Percentiles rank a stretch among this genome's conserved stretches.
Conservation (phyloP, 2,797 vertebrate genomes). For the Liparis tanakae region DNA sequence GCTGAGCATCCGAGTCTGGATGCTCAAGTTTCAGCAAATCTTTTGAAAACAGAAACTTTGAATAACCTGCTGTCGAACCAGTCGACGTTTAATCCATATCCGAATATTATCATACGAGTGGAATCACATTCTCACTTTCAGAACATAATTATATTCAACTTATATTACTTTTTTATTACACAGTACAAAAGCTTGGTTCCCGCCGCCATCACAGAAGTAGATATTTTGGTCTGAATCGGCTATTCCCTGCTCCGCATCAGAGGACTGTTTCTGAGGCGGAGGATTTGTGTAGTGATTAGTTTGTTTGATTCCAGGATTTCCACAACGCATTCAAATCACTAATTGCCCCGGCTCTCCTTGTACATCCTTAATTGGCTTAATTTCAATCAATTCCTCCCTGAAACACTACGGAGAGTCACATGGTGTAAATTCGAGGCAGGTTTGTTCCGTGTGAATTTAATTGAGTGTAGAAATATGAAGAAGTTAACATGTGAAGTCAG, state of each 20-base stretch:
- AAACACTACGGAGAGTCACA: slow-evolving; percentile 27
- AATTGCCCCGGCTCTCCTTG: slow-evolving; percentile 45
- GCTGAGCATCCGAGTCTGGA: slow-evolving; percentile 38
- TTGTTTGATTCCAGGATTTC: slow-evolving; percentile 50
- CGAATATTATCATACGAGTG: slow-evolving; percentile 2
- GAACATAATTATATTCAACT: slow-evolving; percentile 10
- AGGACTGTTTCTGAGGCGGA: slow-evolving; percentile 16
- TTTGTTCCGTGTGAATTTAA: neutral
- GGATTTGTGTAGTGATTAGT: slow-evolving; percentile 53
- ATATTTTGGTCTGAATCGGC: slow-evolving; percentile 8
- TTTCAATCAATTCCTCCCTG: slow-evolving; percentile 45
- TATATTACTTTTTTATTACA: slow-evolving; percentile 20
- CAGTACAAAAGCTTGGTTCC: slow-evolving; percentile 9
- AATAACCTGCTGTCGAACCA: slow-evolving; percentile 20
- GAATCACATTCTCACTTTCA: neutral
- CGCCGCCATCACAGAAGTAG: neutral
- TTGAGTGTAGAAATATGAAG: neutral
- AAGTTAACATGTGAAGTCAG: neutral
- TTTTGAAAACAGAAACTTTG: slow-evolving; percentile 1
- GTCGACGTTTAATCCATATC: slow-evolving; percentile 7
- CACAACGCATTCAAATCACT: slow-evolving; percentile 44
- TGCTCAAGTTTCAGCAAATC: slow-evolving; percentile 11
- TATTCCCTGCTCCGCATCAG: slow-evolving; percentile 1
- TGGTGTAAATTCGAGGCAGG: neutral
- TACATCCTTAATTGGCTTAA: slow-evolving; percentile 53